phyloP scores from a whole-genome alignment of 2,888 invertebrate genomes.

The Nycteola revayana region DNA sequence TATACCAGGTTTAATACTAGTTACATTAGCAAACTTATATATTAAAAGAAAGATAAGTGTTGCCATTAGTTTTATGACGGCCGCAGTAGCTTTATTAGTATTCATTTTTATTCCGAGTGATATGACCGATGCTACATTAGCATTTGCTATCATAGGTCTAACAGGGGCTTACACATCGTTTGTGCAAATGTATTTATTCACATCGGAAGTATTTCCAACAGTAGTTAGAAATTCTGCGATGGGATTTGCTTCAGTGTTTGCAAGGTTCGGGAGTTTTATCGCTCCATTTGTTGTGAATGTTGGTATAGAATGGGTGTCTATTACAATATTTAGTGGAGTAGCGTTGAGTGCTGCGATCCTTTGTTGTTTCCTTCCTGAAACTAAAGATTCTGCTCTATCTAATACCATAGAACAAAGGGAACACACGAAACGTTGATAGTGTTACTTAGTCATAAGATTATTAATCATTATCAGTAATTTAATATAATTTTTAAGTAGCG shows the following conservation, averaged over 20 bases:
- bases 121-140: constrained; percentile 75
- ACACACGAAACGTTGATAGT: constrained; percentile 9
- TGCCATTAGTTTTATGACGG: constrained; percentile 49
- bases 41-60: constrained; percentile 56
- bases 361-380: constrained; percentile 65
- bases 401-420: constrained; percentile 66
- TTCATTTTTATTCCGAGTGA: constrained; percentile 58
- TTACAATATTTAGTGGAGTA: constrained; percentile 58
- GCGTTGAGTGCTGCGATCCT: constrained; percentile 57
- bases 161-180: constrained; percentile 87
- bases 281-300: constrained; percentile 86
- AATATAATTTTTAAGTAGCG: no score
- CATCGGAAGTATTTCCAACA: constrained; percentile 91
- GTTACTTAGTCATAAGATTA: neutral
- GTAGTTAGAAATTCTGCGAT: constrained; percentile 90
- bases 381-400: constrained; percentile 58
- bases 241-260: constrained; percentile 87
- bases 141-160: constrained; percentile 87
- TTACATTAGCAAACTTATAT: constrained; percentile 52
- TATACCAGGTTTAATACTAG: constrained; percentile 52
- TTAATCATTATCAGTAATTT: no score
- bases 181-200: constrained; percentile 86
- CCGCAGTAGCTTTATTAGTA: constrained; percentile 55
- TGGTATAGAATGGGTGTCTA: constrained; percentile 62
- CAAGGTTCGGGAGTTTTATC: constrained; percentile 85